Evolutionary conservation across 2,797 vertebrate genomes (phyloP), one percentile per base, ranked within the genome.

Genomic region (Rhinella marina): DNA sequence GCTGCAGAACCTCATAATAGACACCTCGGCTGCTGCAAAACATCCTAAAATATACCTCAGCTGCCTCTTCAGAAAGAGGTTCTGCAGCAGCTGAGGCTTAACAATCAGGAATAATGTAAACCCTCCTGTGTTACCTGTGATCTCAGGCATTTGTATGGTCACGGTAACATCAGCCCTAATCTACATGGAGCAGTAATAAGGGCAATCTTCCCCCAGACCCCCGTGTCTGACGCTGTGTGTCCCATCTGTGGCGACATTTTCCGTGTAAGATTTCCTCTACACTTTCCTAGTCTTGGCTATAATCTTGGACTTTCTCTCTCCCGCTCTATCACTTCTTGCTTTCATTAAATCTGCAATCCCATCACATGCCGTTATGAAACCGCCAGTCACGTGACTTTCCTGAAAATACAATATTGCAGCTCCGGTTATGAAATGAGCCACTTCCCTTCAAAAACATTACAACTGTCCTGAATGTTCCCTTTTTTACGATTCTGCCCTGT

Each of bases 361-460:
- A 41, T 57, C 64, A 19, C 68, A 54, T 11, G 70, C 12, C 3
- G 48, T 82, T 87, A 66, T 87, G 72, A 83, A 82, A 87, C 32
- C 11, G 27, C 6, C 19, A 77, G 29, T 82, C 56, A 76, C 21
- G 56, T 77, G 70, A 82, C 70, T 87, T 87, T 83, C 86, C 4
- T 52, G 59, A 83, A 82, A 77, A 77, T 14, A 83, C 41, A 61
- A 73, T n/a, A 73, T 25, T 75, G 25, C 66, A 59, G 54, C 78
- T 62, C 1, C 21, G 70, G 80, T 87, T 87, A 87, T 87, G 80
- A 87, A 87, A 87, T 73, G 32, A 82, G 23, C 57, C 29, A 12
- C 73, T 64, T 82, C 32, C 56, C 62, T 82, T 56, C n/a, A 82
- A 48, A 64, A 76, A 66, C 75, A 82, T 59, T 62, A 81, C 73